These are phyloP conservation scores for Orchesella cincta DNA, from an alignment of 1,140 invertebrate genomes.

Conservation along the genomic window DNA sequence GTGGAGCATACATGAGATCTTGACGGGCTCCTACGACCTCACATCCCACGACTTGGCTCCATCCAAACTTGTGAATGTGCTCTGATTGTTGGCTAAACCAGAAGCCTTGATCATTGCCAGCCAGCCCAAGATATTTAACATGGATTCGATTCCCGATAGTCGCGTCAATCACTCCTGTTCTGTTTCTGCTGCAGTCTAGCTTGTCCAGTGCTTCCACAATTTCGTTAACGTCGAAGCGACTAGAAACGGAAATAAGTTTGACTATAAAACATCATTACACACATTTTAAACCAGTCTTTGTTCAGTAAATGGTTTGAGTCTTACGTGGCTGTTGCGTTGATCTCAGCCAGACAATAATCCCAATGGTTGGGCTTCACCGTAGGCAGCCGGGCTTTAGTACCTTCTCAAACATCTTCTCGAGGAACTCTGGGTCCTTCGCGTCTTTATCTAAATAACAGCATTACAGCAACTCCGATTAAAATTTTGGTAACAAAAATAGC, in stretches of 20 bases:
- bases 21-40: neutral
- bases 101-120: neutral
- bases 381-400: neutral
- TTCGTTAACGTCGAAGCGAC: neutral
- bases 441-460: neutral
- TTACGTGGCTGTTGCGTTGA: neutral
- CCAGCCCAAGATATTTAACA: neutral
- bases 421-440: neutral
- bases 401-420: neutral
- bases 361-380: neutral
- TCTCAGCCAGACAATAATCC: neutral
- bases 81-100: neutral
- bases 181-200: neutral
- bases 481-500: too few species aligned
- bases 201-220: neutral
- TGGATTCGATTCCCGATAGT: neutral
- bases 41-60: neutral
- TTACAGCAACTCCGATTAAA: neutral
- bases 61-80: neutral
- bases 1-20: neutral
- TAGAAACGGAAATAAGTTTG: too few species aligned
- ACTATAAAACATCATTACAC: too few species aligned
- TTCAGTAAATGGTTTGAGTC: too few species aligned
- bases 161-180: neutral
- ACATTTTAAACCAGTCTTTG: too few species aligned